These are phyloP conservation scores for Aphaenogaster floridana DNA, from an alignment of 1,140 invertebrate genomes.

Conservation along the genomic window DNA sequence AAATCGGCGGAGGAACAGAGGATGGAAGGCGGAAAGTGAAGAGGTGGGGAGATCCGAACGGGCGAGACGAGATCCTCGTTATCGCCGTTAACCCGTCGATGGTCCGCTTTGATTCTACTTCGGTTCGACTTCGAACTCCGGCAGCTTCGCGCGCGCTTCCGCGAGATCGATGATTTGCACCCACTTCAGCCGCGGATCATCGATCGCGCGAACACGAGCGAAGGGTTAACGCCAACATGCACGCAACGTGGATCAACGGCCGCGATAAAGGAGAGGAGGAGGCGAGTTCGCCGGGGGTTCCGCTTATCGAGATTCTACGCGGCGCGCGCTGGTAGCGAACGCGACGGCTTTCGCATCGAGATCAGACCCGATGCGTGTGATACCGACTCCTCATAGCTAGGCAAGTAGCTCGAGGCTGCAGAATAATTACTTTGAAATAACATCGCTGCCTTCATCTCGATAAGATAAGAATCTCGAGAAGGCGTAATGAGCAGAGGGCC, in stretches of 20 bases:
- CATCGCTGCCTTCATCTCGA: slow-evolving; percentile 32
- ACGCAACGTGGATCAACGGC: slow-evolving; percentile 58
- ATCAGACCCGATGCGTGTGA: slow-evolving; percentile 35
- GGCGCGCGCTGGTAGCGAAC: slow-evolving; percentile 3
- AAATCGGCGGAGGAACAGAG: not conserved
- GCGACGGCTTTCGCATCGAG: slow-evolving; percentile 48
- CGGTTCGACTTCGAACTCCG: slow-evolving; percentile 1
- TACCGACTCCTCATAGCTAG: slow-evolving; percentile 10
- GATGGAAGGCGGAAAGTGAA: not conserved
- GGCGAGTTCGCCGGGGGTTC: slow-evolving; percentile 21
- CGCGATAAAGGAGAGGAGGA: slow-evolving; percentile 52
- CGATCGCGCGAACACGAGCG: slow-evolving; percentile 30
- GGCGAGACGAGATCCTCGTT: slow-evolving; percentile 35
- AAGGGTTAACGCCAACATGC: slow-evolving; percentile 29
- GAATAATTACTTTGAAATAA: slow-evolving; percentile 53
- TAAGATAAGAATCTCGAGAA: slow-evolving; percentile 45
- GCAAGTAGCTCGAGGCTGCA: slow-evolving; percentile 22
- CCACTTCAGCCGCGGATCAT: slow-evolving; percentile 26
- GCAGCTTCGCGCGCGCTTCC: not conserved
- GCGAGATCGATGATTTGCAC: slow-evolving; percentile 51
- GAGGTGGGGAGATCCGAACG: not conserved
- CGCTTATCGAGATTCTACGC: slow-evolving; percentile 56
- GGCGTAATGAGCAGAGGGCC: slow-evolving; percentile 19
- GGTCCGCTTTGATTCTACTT: slow-evolving; percentile 68
- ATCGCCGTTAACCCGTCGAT: slow-evolving; percentile 66